Evolutionary conservation across 2,888 invertebrate genomes (phyloP).

Genomic region (Phorcus lineatus): DNA sequence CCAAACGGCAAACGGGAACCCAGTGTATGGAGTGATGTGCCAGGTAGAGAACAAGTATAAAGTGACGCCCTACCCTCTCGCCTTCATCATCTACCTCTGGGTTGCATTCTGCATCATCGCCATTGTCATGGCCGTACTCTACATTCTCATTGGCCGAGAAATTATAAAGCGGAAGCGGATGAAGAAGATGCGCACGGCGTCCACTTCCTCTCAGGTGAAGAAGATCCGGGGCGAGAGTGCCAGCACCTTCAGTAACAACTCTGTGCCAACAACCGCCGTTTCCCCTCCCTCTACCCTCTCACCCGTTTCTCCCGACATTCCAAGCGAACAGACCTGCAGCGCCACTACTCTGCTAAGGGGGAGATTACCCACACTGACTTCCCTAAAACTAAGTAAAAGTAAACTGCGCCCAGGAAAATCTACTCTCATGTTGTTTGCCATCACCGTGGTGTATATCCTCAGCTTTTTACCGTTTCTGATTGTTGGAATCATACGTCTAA

Average conservation of each 20-base stretch:
- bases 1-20: neutral
- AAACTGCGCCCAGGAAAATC: conserved; percentile 31
- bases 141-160: conserved; percentile 42
- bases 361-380: neutral
- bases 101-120: conserved; percentile 36
- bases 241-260: neutral
- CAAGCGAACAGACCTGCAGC: neutral
- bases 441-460: conserved; percentile 48
- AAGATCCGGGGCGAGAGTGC: conserved; percentile 19
- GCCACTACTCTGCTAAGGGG: neutral
- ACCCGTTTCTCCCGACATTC: neutral
- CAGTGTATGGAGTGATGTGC: conserved; percentile 36
- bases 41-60: conserved; percentile 39
- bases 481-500: conserved; percentile 41
- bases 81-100: conserved; percentile 44
- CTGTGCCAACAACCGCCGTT: neutral
- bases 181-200: conserved; percentile 7
- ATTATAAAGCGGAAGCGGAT: conserved; percentile 40
- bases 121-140: conserved; percentile 40
- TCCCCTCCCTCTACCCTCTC: neutral
- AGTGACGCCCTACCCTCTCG: conserved; percentile 36
- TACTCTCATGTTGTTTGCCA: conserved; percentile 46
- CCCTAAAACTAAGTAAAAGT: neutral
- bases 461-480: conserved; percentile 51
- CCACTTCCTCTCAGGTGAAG: conserved; percentile 21